Evolutionary conservation across 2,113 vertebrate genomes (phyloP).

Genomic region (Amphilophus citrinellus): DNA sequence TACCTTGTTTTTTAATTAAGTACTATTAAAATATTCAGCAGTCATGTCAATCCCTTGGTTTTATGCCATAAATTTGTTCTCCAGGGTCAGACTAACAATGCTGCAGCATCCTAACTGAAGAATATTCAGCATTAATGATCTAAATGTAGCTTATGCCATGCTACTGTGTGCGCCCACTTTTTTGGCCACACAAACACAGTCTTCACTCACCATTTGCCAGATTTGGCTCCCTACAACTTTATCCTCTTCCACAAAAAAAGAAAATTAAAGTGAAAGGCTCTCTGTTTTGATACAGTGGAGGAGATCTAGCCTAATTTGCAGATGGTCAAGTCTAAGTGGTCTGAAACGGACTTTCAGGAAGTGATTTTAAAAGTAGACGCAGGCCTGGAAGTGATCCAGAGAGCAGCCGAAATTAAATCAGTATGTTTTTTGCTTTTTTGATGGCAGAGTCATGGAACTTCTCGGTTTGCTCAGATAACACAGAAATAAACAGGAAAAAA

Average conservation of each 20-base stretch:
- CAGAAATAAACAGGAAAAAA: neutral
- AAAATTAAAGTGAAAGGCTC: neutral
- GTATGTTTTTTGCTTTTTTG: neutral
- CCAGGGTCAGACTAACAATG: neutral
- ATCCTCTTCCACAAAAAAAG: neutral
- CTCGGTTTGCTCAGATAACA: neutral
- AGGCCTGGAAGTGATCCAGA: neutral
- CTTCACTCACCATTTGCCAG: slow-evolving; percentile 1
- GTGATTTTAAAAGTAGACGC: neutral
- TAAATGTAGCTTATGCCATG: neutral
- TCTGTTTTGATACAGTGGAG: neutral
- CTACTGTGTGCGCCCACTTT: neutral
- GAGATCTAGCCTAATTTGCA: neutral
- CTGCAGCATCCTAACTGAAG: too few relatives aligned
- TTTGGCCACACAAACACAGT: neutral
- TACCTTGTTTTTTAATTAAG: neutral
- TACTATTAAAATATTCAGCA: slow-evolving; percentile 1
- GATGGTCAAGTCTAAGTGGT: neutral
- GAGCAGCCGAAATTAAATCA: neutral
- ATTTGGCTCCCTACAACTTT: neutral
- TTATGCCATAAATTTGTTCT: neutral
- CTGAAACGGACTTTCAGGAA: neutral
- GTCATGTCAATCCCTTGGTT: neutral
- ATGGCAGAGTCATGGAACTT: neutral
- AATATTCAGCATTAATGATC: neutral